phyloP scores from a whole-genome alignment of 2,888 invertebrate species.

The Tanytarsus gracilentus region DNA sequence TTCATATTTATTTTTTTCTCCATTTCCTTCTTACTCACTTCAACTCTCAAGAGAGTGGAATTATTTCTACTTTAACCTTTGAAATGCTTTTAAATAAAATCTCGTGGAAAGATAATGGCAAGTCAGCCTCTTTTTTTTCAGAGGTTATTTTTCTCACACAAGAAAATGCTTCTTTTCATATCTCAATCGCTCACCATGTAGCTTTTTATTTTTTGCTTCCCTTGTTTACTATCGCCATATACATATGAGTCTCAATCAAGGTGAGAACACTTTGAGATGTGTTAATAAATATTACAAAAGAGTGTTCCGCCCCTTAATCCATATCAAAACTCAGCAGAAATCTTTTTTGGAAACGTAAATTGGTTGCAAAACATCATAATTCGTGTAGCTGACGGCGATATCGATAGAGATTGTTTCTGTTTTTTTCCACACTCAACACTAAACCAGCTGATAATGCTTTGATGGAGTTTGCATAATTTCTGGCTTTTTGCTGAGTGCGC shows the following conservation, averaged over 20 bases:
- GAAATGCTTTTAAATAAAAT: conserved; percentile 15
- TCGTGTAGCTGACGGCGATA: conserved; percentile 3
- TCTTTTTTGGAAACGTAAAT: neutral
- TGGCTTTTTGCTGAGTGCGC: neutral
- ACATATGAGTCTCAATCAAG: neutral
- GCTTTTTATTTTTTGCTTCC: neutral
- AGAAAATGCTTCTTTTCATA: conserved; percentile 12
- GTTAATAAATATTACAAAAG: too few relatives aligned
- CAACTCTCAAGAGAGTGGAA: neutral
- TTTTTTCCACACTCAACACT: neutral
- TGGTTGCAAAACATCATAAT: conserved; percentile 26
- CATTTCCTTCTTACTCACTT: conserved; percentile 2
- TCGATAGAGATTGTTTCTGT: neutral
- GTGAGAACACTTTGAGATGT: too few relatives aligned
- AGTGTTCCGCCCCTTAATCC: too few relatives aligned
- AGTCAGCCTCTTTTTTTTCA: neutral
- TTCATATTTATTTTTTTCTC: conserved; percentile 6
- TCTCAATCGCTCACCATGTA: neutral
- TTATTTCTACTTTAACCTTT: conserved; percentile 16
- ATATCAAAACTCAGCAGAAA: neutral
- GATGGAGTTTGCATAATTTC: conserved; percentile 20
- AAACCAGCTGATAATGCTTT: conserved; percentile 16
- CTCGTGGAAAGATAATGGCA: conserved; percentile 22
- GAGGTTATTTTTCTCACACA: conserved; percentile 17
- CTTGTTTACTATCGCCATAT: neutral